Conservation (phyloP, 2,113 vertebrate species). For the Anhinga rufa region DNA sequence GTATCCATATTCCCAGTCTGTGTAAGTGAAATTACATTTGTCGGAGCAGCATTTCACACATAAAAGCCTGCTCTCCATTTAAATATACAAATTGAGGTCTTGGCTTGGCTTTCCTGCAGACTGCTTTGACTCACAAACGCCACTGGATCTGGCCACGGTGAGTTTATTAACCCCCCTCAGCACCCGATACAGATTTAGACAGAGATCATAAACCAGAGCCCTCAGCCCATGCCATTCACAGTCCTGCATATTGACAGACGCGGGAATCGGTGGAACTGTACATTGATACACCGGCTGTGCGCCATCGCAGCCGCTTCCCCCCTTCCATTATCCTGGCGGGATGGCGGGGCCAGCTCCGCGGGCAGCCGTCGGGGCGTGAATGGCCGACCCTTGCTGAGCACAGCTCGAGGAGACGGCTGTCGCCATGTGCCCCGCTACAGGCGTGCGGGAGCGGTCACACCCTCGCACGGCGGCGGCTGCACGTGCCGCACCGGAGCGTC, state of each 20-base stretch:
- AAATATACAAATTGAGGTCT: fast-evolving
- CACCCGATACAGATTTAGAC: background rate
- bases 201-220: background rate
- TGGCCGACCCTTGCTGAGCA: fast-evolving
- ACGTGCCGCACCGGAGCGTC: background rate
- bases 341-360: no score
- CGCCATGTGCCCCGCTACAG: fast-evolving
- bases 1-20: background rate
- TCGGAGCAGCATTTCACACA: background rate
- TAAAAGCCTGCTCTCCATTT: background rate
- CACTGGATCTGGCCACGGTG: fast-evolving
- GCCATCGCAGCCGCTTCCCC: background rate
- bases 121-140: background rate
- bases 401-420: no score
- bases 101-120: no score
- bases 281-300: fast-evolving
- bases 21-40: background rate
- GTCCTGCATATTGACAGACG: fast-evolving
- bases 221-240: no score
- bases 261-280: fast-evolving
- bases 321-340: fast-evolving
- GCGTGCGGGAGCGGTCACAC: background rate
- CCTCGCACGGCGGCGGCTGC: background rate
- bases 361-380: fast-evolving
- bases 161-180: background rate